Evolutionary conservation across 2,888 invertebrate genomes (phyloP), one percentile per base, ranked within the genome.

Genomic region (Ectemnius lituratus): DNA sequence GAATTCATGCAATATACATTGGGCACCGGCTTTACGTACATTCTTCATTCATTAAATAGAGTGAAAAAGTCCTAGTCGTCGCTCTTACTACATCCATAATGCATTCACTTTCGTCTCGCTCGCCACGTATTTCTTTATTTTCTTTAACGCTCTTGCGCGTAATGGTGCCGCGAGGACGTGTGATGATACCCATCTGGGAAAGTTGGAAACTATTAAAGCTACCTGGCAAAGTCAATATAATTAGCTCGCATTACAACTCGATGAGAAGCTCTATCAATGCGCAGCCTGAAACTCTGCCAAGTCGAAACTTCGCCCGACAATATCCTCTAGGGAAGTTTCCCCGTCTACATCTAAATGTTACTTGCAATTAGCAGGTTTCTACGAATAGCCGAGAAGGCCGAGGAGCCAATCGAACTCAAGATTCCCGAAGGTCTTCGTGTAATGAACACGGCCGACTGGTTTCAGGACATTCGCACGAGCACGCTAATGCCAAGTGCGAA

Each of bases 1-100:
- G 37, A 8, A 60, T 37, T 60, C 28, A 14, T 37, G 46, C 18
- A 16, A 61, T 23, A 61, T 46, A 63, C 76, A 76, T 76, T 4
- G 37, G 37, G 37, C 8, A 11, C 37, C 37, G 37, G 37, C 37
- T 37, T 11, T 37, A 11, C 37, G 37, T 37, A 37, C 37, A 37
- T 37, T 37, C 77, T 56, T 64, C 76, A 62, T 18, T 58, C 20
- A 64, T 47, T 65, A 77, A 77, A 76, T 76, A 76, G 77, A 76
- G 63, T 77, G 57, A 62, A 56, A 57, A 46, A 52, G 46, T 52
- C 16, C 62, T 71, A 67, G 73, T 76, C 71, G 58, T 76, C 72
- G 69, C 77, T 78, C 76, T 78, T 78, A 78, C 77, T 63, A 13
- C 77, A 78, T 78, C 65, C 69, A 78, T 78, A 67, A 78, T 78